Percentiles rank a stretch among this genome's conserved stretches.
Conservation (phyloP, 2,797 vertebrate genomes). For the Botia kubotai region DNA sequence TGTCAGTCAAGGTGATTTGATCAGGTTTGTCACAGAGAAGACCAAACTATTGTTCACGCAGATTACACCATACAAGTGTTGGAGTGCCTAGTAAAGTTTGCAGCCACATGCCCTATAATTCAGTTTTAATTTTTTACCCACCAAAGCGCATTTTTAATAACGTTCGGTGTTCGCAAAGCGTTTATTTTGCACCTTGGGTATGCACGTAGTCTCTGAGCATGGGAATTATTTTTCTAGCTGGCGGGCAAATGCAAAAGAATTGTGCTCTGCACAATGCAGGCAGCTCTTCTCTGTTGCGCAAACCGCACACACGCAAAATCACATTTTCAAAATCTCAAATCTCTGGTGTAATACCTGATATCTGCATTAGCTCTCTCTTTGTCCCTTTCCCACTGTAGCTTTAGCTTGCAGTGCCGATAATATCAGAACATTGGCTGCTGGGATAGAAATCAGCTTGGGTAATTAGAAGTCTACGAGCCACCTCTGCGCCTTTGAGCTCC, state of each 20-base stretch:
- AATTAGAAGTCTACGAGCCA: constrained; percentile 45
- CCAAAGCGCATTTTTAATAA: background rate
- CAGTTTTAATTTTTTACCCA: background rate
- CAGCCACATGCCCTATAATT: background rate
- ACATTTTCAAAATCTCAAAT: constrained; percentile 27
- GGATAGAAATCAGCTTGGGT: constrained; percentile 48
- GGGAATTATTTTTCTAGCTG: background rate
- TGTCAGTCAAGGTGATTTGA: background rate
- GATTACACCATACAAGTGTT: background rate
- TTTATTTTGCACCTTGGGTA: background rate
- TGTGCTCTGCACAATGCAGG: constrained; percentile 31
- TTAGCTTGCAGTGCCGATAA: constrained; percentile 14
- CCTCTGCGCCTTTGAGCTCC: constrained; percentile 44
- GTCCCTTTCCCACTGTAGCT: constrained; percentile 29
- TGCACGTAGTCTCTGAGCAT: constrained; percentile 7
- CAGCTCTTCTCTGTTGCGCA: constrained; percentile 32
- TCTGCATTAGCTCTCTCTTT: constrained; percentile 38
- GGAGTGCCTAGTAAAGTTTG: background rate
- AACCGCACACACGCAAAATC: background rate
- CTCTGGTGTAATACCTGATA: constrained; percentile 43
- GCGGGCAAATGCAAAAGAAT: constrained; percentile 22
- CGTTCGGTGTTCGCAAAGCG: background rate
- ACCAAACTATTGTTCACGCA: background rate
- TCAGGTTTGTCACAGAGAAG: background rate
- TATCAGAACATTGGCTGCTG: constrained; percentile 25